Evolutionary conservation across 2,113 vertebrate genomes (phyloP), one percentile per base, ranked within the genome.

Genomic region (Melanerpes formicivorus): DNA sequence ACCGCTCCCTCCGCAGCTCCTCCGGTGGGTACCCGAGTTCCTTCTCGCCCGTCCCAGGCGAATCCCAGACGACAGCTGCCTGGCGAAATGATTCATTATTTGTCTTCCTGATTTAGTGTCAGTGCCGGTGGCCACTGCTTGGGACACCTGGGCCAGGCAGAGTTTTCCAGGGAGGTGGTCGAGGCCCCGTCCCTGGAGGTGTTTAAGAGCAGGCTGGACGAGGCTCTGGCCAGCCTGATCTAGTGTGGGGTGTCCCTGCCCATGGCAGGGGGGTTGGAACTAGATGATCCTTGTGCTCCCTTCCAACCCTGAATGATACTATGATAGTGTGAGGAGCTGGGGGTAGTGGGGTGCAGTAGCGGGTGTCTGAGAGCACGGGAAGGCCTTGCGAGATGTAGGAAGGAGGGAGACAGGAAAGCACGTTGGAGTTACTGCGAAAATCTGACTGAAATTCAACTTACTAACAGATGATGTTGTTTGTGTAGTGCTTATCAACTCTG

Each of bases 21-120:
- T 14, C 25, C 15, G 54, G 65, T 16, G 48, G 27, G 26, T 4
- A 3, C 44, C 13, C 21, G 8, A 52, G 50, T 6, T 80, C 40
- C 40, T 64, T 18, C 42, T 17, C 42, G 6, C 26, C 40, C 4
- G 2, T 6, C 64, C 3, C 78, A 15, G 2, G 3, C 3, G 62
- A 9, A 21, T 15, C 7, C 34, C 37, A 7, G 25, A 14, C 14
- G 18, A 60, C 5, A 26, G 40, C 40, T 5, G 29, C 6, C 42
- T 7, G 3, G 3, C 3, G 32, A 23, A 9, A 5, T 6, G 3
- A 2, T 13, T 10, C 40, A 0, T 11, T 9, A 3, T 23, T 34
- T 19, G 12, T 13, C 22, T 9, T 13, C 22, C 14, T 13, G 14
- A 3, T 4, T n/a, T 9, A 1, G 21, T 7, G 14, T 27, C 40